phyloP scores from a whole-genome alignment of 2,888 invertebrate species.

The Macrosoma leucophasiata region DNA sequence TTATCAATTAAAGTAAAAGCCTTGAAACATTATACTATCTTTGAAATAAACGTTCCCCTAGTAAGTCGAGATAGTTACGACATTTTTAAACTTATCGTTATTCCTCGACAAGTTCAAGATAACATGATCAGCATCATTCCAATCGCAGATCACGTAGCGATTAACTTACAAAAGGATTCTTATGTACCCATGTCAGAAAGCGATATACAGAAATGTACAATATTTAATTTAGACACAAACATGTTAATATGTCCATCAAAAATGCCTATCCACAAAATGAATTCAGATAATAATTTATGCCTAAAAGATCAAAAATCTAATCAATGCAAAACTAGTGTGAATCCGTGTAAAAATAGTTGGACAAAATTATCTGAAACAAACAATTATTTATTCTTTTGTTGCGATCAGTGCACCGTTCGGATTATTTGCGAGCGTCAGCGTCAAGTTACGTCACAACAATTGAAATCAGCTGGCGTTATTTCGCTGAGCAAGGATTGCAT shows the following conservation, averaged over 20 bases:
- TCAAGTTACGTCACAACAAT: neutral
- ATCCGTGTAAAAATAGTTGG: conserved; percentile 3
- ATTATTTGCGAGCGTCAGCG: conserved; percentile 4
- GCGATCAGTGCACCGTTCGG: neutral
- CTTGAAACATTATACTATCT: too few species aligned
- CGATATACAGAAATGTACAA: neutral
- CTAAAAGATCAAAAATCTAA: neutral
- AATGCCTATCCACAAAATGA: neutral
- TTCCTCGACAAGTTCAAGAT: conserved; percentile 3
- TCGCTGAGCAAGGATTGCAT: neutral
- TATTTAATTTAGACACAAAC: neutral
- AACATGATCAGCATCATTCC: conserved; percentile 9
- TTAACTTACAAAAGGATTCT: conserved; percentile 7
- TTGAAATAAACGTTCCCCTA: conserved; percentile 8
- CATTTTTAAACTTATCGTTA: conserved; percentile 5
- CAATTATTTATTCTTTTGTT: conserved; percentile 2
- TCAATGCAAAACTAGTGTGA: neutral
- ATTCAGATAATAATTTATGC: conserved; percentile 2
- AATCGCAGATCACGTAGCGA: conserved; percentile 8
- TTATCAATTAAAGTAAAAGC: too few species aligned
- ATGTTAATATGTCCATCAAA: neutral
- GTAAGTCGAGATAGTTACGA: conserved; percentile 7
- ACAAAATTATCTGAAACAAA: conserved; percentile 1
- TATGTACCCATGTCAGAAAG: neutral
- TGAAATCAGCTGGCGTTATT: neutral